Conservation (phyloP, 2,113 vertebrate genomes). For the Dasypus novemcinctus region DNA sequence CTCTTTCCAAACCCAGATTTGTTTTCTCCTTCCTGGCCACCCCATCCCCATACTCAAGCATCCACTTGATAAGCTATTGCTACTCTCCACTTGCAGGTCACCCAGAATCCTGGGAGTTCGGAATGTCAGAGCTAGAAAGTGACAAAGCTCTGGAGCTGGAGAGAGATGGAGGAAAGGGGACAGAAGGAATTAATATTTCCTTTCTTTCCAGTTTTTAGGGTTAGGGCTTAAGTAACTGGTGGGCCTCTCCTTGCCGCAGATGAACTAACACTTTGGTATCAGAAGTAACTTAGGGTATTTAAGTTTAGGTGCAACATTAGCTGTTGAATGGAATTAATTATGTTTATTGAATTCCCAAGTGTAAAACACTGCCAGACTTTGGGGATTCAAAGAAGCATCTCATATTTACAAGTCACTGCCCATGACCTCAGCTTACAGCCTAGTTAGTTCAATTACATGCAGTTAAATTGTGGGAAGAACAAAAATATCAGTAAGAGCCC, state of each 20-base stretch:
- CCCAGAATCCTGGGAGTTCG: background rate
- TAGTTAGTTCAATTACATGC: constrained; percentile 27
- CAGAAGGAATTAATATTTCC: background rate
- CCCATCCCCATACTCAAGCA: background rate
- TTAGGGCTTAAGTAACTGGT: background rate
- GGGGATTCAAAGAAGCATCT: constrained; percentile 10
- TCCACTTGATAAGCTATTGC: background rate
- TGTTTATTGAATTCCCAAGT: background rate
- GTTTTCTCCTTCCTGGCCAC: background rate
- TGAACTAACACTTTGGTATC: background rate
- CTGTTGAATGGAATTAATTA: constrained; percentile 44
- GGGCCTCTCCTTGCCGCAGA: background rate
- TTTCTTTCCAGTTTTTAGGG: constrained; percentile 22
- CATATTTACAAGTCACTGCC: background rate
- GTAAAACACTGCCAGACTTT: background rate
- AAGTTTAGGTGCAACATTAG: background rate
- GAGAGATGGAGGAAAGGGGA: background rate
- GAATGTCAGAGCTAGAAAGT: background rate
- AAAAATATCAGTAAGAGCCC: constrained; percentile 23
- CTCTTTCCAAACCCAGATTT: background rate
- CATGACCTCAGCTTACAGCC: background rate
- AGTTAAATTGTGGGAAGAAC: constrained; percentile 26
- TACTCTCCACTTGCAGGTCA: background rate
- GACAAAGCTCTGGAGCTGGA: background rate
- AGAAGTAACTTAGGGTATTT: constrained; percentile 40